Percentiles rank a stretch among this genome's conserved stretches.
Conservation (phyloP, 1,140 invertebrate species). For the Phenacoccus solenopsis region DNA sequence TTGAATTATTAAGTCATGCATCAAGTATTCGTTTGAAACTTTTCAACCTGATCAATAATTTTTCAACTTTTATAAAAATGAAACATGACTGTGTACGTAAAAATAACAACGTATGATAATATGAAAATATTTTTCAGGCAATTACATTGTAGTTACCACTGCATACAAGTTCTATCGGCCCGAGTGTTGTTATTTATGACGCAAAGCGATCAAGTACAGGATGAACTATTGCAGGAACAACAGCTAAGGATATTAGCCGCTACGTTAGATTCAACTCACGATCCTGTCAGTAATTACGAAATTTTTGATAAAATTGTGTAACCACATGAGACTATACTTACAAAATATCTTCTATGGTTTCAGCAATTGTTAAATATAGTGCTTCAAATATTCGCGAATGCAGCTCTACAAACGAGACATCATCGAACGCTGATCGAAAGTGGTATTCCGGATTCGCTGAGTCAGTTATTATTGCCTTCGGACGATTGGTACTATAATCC, state of each 20-base stretch:
- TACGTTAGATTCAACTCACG: slow-evolving; percentile 49
- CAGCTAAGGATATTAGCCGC: slow-evolving; percentile 45
- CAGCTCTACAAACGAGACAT: slow-evolving; percentile 44
- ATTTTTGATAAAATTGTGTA: no score
- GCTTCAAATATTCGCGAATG: slow-evolving; percentile 48
- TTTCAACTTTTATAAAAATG: no score
- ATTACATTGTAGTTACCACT: slow-evolving; percentile 52
- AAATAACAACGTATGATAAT: no score
- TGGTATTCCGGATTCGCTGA: slow-evolving; percentile 49
- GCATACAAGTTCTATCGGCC: slow-evolving; percentile 50
- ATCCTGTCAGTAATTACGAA: slow-evolving; percentile 43
- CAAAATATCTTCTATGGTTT: slow-evolving; percentile 19
- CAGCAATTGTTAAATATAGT: slow-evolving; percentile 56
- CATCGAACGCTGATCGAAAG: slow-evolving; percentile 44
- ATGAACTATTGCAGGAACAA: slow-evolving; percentile 40
- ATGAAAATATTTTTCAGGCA: slow-evolving; percentile 38
- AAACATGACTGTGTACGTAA: no score
- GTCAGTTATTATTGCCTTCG: slow-evolving; percentile 53
- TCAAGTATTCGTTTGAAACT: no score
- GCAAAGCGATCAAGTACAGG: slow-evolving; percentile 41
- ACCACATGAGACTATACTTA: no score
- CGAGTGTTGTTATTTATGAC: slow-evolving; percentile 48
- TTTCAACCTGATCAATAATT: no score
- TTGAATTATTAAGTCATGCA: no score
- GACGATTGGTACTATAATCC: slow-evolving; percentile 67